These are phyloP conservation scores for Calameuta idolon DNA, from an alignment of 2,888 invertebrate species.

Conservation along the genomic window DNA sequence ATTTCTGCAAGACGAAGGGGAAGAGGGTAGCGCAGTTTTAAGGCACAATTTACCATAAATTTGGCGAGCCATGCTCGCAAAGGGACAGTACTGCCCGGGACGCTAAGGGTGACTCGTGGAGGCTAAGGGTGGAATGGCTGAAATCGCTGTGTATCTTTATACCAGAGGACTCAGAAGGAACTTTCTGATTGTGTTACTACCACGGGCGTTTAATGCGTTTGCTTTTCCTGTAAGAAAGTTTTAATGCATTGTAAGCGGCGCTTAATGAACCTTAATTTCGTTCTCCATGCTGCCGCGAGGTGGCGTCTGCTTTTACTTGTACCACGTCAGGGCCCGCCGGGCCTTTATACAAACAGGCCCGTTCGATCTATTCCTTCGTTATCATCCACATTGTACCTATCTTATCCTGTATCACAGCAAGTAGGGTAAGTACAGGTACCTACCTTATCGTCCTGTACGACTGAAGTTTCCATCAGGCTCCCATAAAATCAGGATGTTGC, in stretches of 20 bases:
- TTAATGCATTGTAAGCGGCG: constrained; percentile 28
- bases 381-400: not conserved
- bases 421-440: not conserved
- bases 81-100: constrained; percentile 11
- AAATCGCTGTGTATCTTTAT: constrained; percentile 26
- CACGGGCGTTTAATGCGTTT: constrained; percentile 24
- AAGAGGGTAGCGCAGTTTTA: constrained; percentile 17
- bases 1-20: constrained; percentile 16
- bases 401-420: not conserved
- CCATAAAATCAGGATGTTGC: constrained; percentile 68
- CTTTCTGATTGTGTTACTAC: constrained; percentile 27
- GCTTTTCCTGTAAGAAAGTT: constrained; percentile 24
- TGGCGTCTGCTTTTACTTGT: not conserved
- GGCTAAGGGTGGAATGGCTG: constrained; percentile 5
- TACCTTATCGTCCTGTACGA: constrained; percentile 22
- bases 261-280: constrained; percentile 2
- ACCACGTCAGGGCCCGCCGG: not conserved
- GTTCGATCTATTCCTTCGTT: not conserved
- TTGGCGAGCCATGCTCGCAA: constrained; percentile 14
- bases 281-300: not conserved
- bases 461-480: constrained; percentile 41
- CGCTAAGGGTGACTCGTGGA: constrained; percentile 3
- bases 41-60: constrained; percentile 27
- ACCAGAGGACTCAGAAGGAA: constrained; percentile 20
- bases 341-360: not conserved